Base-by-base conservation (phyloP, 2,113 vertebrate genomes). In the Oncorhynchus masou region DNA sequence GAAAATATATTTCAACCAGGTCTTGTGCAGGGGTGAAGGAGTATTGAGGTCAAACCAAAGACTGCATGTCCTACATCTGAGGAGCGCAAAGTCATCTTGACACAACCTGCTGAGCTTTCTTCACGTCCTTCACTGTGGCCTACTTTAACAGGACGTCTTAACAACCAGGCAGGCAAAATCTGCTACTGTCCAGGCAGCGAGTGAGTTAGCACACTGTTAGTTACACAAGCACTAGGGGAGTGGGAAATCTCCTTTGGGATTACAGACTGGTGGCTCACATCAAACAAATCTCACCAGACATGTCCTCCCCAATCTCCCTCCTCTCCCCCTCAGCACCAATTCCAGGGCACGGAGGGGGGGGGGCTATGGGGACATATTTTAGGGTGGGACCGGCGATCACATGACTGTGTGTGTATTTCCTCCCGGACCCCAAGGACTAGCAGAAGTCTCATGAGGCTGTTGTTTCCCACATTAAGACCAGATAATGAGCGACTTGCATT, bases 211-310 rank as follows among this genome's bases (percentile, higher is more conserved):
- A 71, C 49, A 66, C 59, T 62, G n/a, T 62, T 24, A 54, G 51
- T 19, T 54, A 62, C 59, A 24, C 59, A 62, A 62, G 59, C 51
- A 22, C 20, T 13, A 51, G 76, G 82, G 75, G 48, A 39, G 7
- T 24, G 4, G 27, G 25, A 76, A 81, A 74, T 68, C 74, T 11
- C 68, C 39, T 45, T n/a, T 22, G 68, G 68, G 8, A 68, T 45
- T 45, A 71, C 70, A 71, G 68, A 80, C 64, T 68, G 74, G 73
- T 54, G 45, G 80, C 77, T 69, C 80, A 81, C 74, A 85, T 85
- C 75, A 86, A 80, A 84, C 83, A 84, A 89, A 91, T 89, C 75
- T 87, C 79, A 87, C 64, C 88, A 79, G 86, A 87, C 66, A 19
- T 83, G 79, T 81, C 76, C 78, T 68, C 65, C 65, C 54, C 54